Evolutionary conservation across 2,797 vertebrate genomes (phyloP).

Genomic region (Chromis chromis): DNA sequence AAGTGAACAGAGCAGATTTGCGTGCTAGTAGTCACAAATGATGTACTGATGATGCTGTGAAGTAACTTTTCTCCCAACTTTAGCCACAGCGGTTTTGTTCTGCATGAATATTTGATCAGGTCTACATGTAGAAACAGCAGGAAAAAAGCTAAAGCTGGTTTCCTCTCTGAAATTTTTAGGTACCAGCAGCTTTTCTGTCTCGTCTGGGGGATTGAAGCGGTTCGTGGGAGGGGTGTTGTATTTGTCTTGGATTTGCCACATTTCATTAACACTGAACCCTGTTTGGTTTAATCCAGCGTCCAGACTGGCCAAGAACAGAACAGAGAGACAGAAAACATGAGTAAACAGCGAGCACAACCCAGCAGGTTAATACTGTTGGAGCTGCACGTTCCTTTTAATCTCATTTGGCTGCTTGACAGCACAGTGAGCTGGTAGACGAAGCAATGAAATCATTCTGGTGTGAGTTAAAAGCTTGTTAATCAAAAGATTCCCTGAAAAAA

Average conservation of each 20-base stretch:
- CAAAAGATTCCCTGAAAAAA: background rate
- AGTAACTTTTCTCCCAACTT: background rate
- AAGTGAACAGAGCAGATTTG: no score
- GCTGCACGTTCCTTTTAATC: slow-evolving; percentile 38
- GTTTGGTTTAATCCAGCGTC: slow-evolving; percentile 50
- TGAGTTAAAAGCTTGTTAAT: slow-evolving; percentile 8
- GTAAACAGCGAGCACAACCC: slow-evolving; percentile 4
- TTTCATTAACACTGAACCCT: slow-evolving; percentile 56
- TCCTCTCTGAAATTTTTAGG: background rate
- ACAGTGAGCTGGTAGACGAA: background rate
- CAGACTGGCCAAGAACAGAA: slow-evolving; percentile 26
- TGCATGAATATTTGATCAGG: slow-evolving; percentile 7
- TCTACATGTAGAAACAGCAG: background rate
- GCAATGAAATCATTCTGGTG: background rate
- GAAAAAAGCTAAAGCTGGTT: background rate
- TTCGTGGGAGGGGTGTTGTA: background rate
- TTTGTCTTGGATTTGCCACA: slow-evolving; percentile 45
- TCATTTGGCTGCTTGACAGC: slow-evolving; percentile 35
- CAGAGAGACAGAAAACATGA: slow-evolving; percentile 5
- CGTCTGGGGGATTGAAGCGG: slow-evolving; percentile 6
- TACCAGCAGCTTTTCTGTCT: slow-evolving; percentile 16
- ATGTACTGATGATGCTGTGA: no score
- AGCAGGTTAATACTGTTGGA: slow-evolving; percentile 19
- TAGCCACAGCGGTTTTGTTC: background rate
- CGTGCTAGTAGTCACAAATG: no score